Base-by-base conservation (phyloP, 2,888 invertebrate genomes). In the Neoitamus cyanurus region DNA sequence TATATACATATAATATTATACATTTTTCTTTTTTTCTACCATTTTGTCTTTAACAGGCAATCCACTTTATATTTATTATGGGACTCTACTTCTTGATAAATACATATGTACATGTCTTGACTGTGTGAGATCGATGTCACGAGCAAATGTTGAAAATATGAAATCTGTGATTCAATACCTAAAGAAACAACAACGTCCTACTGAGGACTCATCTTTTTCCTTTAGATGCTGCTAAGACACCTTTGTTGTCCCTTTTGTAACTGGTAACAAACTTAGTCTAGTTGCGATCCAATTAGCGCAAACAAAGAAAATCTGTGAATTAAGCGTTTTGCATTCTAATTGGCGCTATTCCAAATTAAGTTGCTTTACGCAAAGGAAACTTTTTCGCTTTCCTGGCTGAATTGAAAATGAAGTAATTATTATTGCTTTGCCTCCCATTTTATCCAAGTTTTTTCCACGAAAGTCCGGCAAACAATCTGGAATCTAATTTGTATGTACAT, bases 361-460 rank as follows among this genome's bases (percentile, higher is more conserved):
- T n/a, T 75, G 25, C 42, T 75, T 75, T 75, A 20, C 28, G 25
- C 28, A 42, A 25, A 37, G 28, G 9, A 75, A 37, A 42, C 42
- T 75, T 75, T 31, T 75, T 75, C 75, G 37, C 42, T 75, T 75
- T 37, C 15, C 75, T 42, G 37, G 37, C 42, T 15, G 42, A 75
- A 75, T 75, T 75, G 75, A 75, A 75, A 42, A 75, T 75, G 37
- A 75, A 75, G 75, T 75, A 75, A 75, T 75, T 75, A 75, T 75
- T 75, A 75, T 75, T 42, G 37, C 42, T 42, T 73, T 75, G 20
- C 46, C 36, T 75, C n/a, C 28, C 42, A 75, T 75, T 42, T 20
- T 25, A 28, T 34, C n/a, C 13, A 34, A 42, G 25, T 42, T 31
- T 75, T 75, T 73, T 37, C 42, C 13, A 11, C 20, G 1, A 37